Conservation (phyloP, 2,888 invertebrate species). For the Tyria jacobaeae region DNA sequence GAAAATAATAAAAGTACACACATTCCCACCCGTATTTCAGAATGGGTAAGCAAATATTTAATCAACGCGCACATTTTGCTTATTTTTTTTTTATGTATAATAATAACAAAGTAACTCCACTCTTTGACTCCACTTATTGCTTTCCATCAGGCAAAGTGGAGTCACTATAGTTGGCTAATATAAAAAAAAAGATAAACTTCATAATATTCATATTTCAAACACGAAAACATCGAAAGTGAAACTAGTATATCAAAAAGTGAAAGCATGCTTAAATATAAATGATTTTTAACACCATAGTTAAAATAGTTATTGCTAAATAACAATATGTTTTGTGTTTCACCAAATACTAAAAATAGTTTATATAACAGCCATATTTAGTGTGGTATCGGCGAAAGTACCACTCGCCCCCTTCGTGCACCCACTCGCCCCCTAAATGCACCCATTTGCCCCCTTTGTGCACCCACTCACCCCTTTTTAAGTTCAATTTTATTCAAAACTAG, state of each 20-base stretch:
- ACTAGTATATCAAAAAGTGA: background rate
- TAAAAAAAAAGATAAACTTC: background rate
- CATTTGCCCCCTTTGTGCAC: background rate
- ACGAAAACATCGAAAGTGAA: background rate
- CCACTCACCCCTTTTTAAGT: background rate
- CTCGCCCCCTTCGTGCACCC: background rate
- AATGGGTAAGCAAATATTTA: no score
- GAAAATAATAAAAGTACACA: no score
- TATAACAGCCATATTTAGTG: background rate
- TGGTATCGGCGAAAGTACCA: background rate
- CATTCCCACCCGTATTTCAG: no score
- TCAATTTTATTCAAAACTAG: no score
- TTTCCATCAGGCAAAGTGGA: no score
- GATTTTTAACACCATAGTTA: background rate
- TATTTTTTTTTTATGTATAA: no score
- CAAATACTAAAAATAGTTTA: background rate
- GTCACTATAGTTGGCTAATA: no score
- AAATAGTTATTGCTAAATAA: background rate
- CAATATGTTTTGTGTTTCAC: background rate
- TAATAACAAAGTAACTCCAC: no score
- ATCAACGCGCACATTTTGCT: no score
- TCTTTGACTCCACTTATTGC: no score
- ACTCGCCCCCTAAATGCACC: background rate
- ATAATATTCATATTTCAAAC: background rate
- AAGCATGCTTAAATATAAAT: background rate